Evolutionary conservation across 2,113 vertebrate genomes (phyloP), one percentile per base, ranked within the genome.

Genomic region (Aplodontia rufa): DNA sequence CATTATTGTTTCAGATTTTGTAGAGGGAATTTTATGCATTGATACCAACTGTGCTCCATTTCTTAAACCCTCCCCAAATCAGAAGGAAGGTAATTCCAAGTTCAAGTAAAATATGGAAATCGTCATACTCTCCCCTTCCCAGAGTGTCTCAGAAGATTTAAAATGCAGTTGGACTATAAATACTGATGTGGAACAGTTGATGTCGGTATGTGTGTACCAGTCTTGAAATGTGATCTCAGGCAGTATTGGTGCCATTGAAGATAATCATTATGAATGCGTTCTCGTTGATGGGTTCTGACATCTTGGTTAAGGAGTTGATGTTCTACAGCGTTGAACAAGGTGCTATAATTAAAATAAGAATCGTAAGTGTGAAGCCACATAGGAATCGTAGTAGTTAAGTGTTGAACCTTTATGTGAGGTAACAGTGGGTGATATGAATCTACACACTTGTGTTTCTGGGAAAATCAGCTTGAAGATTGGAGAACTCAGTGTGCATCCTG

Each of bases 381-480:
- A 69, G 93, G 81, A 95, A 55, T n/a, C n/a, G n/a, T 17, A 7
- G 32, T 35, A 86, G 66, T 97, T 97, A 96, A 97, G 87, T 30
- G 79, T 16, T 88, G 90, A 91, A 69, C 93, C 91, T 95, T 97
- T 90, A 68, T 97, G 90, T 86, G 49, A 69, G 32, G 87, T 96
- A 97, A 45, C 80, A 91, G 9, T 96, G 91, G 42, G 60, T 97
- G 87, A 69, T 93, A 91, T 7, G 94, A 94, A 94, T 97, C 96
- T 95, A 11, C 0, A 3, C 53, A 72, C 47, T 94, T 90, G 85
- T 96, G 81, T 96, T 98, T 97, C n/a, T 24, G 19, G 87, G 69
- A 81, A 42, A 66, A 97, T 98, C 97, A 96, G 90, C 97, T 96
- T 19, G 40, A 90, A 69, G 68, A 87, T 64, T 96, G 37, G 37